A percentile compares a stretch with the other conserved stretches of the same genome.
phyloP scores from a whole-genome alignment of 2,113 vertebrate species.

The Cathartes aura region DNA sequence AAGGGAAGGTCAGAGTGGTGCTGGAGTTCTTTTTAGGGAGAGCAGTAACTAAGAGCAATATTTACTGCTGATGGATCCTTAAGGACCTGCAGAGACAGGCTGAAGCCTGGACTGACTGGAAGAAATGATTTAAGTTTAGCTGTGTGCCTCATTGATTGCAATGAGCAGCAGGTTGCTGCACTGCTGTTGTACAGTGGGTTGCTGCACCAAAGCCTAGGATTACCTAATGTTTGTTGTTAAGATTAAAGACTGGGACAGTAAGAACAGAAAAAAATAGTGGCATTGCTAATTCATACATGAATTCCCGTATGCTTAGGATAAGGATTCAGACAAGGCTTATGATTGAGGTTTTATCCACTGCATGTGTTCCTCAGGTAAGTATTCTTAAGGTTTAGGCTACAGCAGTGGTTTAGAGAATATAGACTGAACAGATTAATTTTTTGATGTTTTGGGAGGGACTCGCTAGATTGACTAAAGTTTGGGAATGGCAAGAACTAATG shows the following conservation, averaged over 20 bases:
- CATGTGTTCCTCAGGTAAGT: not conserved
- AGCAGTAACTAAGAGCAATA: not conserved
- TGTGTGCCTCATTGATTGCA: not conserved
- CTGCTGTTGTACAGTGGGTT: not conserved
- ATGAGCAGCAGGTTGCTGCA: not conserved
- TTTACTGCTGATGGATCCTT: not conserved
- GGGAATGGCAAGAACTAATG: not conserved
- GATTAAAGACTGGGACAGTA: not conserved
- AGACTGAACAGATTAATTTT: not conserved
- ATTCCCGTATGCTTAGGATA: not conserved
- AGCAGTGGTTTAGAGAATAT: not conserved
- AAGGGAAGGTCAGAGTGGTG: not conserved
- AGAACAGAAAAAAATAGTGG: not conserved
- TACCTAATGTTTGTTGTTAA: not conserved
- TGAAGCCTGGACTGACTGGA: not conserved
- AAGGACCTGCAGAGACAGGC: not conserved
- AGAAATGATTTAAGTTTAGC: not conserved
- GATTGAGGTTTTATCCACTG: not conserved
- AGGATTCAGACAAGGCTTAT: not conserved
- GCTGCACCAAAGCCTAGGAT: not conserved
- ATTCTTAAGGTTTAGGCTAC: not conserved
- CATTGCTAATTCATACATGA: not conserved
- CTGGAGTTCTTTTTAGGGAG: not conserved
- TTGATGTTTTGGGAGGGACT: not conserved
- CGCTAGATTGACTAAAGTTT: not conserved